Conservation (phyloP, 2,888 invertebrate species). For the Eupeodes luniger region DNA sequence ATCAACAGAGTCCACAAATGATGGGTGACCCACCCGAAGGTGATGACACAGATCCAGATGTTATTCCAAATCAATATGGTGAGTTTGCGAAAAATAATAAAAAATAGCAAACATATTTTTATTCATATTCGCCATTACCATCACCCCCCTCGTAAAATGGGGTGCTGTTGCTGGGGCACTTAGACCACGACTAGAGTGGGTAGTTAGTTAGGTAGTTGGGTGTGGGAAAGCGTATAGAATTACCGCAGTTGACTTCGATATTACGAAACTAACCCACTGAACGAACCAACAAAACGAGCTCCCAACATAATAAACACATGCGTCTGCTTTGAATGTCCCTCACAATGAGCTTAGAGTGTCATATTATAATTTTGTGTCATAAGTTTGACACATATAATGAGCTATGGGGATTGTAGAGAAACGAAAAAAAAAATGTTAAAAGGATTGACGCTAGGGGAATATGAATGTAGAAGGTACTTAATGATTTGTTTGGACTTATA, state of each 20-base stretch:
- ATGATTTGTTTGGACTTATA: no score
- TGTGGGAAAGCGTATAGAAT: background rate
- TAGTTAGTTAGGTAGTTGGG: background rate
- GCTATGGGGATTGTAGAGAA: background rate
- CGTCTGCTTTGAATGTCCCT: slow-evolving; percentile 8
- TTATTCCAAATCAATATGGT: slow-evolving; percentile 95
- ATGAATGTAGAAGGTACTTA: no score
- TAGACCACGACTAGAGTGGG: background rate
- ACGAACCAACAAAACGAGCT: background rate
- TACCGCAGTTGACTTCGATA: background rate
- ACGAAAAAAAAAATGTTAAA: background rate
- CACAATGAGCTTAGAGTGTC: background rate
- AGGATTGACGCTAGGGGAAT: background rate
- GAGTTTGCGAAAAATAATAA: slow-evolving; percentile 81
- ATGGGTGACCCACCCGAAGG: slow-evolving; percentile 83
- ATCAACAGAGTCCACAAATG: slow-evolving; percentile 84
- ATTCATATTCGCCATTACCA: slow-evolving; percentile 47
- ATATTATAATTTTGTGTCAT: background rate
- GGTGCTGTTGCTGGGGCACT: background rate
- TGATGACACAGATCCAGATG: slow-evolving; percentile 92
- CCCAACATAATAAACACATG: slow-evolving; percentile 7
- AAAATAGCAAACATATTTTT: slow-evolving; percentile 42
- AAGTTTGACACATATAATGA: background rate
- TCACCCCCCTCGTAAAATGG: background rate
- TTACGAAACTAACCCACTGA: background rate